Evolutionary conservation across 2,113 vertebrate species (phyloP).

Genomic region (Willisornis vidua): DNA sequence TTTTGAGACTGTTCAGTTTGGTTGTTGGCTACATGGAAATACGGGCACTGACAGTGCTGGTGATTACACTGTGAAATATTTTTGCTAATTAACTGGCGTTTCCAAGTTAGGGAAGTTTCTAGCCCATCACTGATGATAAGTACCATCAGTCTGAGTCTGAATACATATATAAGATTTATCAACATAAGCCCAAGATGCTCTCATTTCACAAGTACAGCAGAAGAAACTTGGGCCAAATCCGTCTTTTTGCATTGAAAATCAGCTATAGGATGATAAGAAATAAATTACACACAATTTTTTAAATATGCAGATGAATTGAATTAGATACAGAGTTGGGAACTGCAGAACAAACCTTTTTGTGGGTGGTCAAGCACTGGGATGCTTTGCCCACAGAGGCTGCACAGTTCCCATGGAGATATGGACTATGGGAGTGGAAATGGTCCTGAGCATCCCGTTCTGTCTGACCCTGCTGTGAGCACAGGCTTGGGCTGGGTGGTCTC

Average conservation of each 20-base stretch:
- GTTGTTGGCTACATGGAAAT: neutral
- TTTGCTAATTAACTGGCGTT: neutral
- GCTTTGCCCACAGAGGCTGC: neutral
- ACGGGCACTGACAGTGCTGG: neutral
- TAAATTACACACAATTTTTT: accelerated
- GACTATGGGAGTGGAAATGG: neutral
- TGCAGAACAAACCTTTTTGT: neutral
- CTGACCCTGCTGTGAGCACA: neutral
- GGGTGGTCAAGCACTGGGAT: neutral
- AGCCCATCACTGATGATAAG: neutral
- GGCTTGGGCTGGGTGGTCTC: neutral
- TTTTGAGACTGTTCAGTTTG: neutral
- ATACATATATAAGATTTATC: neutral
- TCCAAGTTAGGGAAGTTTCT: neutral
- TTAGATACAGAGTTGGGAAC: neutral
- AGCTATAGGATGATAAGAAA: neutral
- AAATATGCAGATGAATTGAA: neutral
- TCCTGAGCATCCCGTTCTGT: neutral
- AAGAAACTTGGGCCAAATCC: neutral
- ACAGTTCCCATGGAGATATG: accelerated
- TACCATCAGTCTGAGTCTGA: neutral
- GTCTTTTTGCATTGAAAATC: neutral
- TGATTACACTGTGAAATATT: neutral
- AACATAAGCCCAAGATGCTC: neutral
- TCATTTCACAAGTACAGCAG: neutral